Conservation (phyloP, 2,888 invertebrate species). For the Oegoconia quadripuncta region DNA sequence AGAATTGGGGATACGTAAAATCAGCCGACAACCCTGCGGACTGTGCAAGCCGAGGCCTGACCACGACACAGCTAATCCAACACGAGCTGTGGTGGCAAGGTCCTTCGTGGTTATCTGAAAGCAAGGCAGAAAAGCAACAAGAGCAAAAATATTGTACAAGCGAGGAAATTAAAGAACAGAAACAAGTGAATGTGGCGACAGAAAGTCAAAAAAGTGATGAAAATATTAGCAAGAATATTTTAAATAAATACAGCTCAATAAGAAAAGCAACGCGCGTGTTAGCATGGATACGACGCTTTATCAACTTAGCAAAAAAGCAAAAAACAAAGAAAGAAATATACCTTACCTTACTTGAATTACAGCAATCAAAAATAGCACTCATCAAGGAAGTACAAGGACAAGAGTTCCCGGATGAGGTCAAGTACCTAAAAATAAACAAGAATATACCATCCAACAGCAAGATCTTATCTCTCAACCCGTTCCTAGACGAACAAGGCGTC, state of each 20-base stretch:
- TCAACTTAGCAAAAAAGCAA: background rate
- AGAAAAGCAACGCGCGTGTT: slow-evolving; percentile 6
- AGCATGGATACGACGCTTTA: slow-evolving; percentile 11
- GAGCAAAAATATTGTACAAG: slow-evolving; percentile 7
- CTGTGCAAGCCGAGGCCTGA: slow-evolving; percentile 17
- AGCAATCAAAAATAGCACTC: slow-evolving; percentile 11
- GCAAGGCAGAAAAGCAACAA: background rate
- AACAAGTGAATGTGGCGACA: background rate
- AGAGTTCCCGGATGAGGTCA: slow-evolving; percentile 16
- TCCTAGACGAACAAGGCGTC: slow-evolving; percentile 14
- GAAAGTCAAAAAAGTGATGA: too few relatives aligned
- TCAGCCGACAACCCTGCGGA: slow-evolving; percentile 11
- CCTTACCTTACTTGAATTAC: slow-evolving; percentile 9
- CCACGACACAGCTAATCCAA: slow-evolving; percentile 4
- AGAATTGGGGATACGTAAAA: slow-evolving; percentile 11
- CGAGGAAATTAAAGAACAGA: slow-evolving; percentile 7
- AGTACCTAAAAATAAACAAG: slow-evolving; percentile 11
- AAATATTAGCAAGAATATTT: slow-evolving; percentile 2
- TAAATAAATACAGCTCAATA: slow-evolving; percentile 12
- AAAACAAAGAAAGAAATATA: slow-evolving; percentile 4
- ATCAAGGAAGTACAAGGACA: slow-evolving; percentile 15
- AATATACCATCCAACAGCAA: slow-evolving; percentile 10
- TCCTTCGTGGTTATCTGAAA: slow-evolving; percentile 12
- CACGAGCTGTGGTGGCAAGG: slow-evolving; percentile 22
- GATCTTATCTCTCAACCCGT: slow-evolving; percentile 15